phyloP scores from a whole-genome alignment of 2,113 vertebrate genomes.

The Plecotus auritus region DNA sequence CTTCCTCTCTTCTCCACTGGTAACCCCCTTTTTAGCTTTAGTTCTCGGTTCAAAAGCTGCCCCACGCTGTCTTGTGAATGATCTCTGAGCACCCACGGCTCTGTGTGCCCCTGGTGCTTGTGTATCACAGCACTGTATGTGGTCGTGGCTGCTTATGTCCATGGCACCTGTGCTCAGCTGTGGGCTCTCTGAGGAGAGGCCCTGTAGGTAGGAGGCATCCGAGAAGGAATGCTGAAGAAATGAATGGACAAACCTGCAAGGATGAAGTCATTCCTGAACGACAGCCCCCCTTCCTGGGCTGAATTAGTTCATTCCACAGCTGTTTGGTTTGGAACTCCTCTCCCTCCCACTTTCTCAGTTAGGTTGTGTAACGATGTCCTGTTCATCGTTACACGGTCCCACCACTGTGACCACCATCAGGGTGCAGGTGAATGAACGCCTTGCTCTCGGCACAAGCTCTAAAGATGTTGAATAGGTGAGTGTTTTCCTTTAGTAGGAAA shows the following conservation, averaged over 20 bases:
- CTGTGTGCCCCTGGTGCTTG: background rate
- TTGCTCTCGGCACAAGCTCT: background rate
- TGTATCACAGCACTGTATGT: background rate
- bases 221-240: background rate
- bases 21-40: background rate
- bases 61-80: background rate
- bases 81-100: background rate
- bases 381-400: background rate
- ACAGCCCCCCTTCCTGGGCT: background rate
- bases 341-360: background rate
- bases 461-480: background rate
- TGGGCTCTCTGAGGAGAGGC: background rate
- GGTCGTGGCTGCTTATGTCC: background rate
- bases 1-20: background rate
- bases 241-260: background rate
- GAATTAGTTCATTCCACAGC: background rate
- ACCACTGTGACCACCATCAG: background rate
- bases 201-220: background rate
- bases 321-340: background rate
- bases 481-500: conserved; percentile 13
- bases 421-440: background rate
- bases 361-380: background rate
- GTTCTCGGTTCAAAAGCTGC: background rate
- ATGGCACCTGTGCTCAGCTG: background rate
- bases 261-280: background rate